These are phyloP conservation scores for Cheilosia urbana DNA, from an alignment of 2,888 invertebrate genomes.

Conservation along the genomic window DNA sequence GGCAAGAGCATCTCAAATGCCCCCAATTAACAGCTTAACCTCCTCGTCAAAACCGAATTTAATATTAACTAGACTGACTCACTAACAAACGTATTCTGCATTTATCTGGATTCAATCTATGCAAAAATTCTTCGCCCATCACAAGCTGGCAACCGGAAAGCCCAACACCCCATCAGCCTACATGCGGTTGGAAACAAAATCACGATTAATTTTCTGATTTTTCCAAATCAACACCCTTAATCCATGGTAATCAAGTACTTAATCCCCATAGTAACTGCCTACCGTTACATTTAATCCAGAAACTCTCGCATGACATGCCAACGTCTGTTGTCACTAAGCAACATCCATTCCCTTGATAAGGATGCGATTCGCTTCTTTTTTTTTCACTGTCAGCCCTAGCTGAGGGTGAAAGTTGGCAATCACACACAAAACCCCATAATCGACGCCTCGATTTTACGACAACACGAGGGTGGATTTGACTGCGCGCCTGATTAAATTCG, in stretches of 20 bases:
- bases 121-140: neutral
- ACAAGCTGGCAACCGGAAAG: neutral
- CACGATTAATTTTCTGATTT: conserved; percentile 74
- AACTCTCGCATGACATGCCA: conserved; percentile 49
- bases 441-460: conserved; percentile 68
- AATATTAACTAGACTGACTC: too few relatives aligned
- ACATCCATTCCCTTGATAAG: conserved; percentile 6
- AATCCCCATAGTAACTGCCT: conserved; percentile 76
- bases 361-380: neutral
- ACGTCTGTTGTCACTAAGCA: conserved; percentile 41
- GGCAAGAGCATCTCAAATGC: too few relatives aligned
- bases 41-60: too few relatives aligned
- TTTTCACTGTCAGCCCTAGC: neutral
- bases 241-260: conserved; percentile 77
- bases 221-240: conserved; percentile 77
- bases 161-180: neutral
- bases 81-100: too few relatives aligned
- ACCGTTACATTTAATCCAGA: conserved; percentile 57
- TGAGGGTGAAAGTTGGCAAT: conserved; percentile 65
- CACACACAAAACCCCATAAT: conserved; percentile 67
- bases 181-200: conserved; percentile 36
- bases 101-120: too few relatives aligned
- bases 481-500: conserved; percentile 68
- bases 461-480: conserved; percentile 62
- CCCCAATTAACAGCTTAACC: too few relatives aligned